Evolutionary conservation across 2,888 invertebrate genomes (phyloP).

Genomic region (Hypselothyrea guttata): DNA sequence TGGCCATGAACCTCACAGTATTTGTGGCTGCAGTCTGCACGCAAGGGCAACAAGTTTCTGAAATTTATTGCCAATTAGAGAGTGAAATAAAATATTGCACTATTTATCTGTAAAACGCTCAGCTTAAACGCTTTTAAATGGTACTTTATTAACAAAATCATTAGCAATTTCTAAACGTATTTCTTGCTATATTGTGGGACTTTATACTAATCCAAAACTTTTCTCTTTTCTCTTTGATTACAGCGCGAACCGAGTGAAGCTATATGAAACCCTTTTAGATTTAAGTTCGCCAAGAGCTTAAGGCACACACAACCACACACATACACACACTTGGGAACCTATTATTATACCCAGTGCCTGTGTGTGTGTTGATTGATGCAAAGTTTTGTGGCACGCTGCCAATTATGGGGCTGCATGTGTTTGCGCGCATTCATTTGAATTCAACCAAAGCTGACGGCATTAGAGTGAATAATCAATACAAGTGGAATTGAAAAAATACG

Average conservation of each 20-base stretch:
- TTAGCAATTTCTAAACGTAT: too few species aligned
- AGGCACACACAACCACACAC: conserved; percentile 1
- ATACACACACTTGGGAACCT: neutral
- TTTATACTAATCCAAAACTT: conserved; percentile 7
- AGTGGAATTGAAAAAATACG: conserved; percentile 37
- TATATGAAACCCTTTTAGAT: neutral
- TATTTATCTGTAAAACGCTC: too few species aligned
- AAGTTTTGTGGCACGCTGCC: conserved; percentile 11
- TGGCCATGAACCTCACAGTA: neutral
- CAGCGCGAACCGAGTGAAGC: conserved; percentile 16
- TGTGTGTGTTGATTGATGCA: conserved; percentile 27
- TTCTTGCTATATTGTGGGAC: neutral
- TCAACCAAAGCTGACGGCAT: neutral
- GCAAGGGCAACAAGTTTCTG: neutral
- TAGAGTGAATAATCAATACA: conserved; percentile 22
- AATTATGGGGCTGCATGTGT: conserved; percentile 9
- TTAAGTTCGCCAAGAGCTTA: neutral
- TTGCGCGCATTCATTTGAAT: conserved; percentile 7
- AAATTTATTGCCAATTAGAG: too few species aligned
- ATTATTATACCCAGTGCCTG: neutral
- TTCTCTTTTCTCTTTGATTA: conserved; percentile 1
- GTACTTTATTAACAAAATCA: too few species aligned
- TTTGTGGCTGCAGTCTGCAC: too few species aligned
- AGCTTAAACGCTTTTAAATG: too few species aligned
- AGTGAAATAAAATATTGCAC: too few species aligned